Conservation (phyloP, 2,797 vertebrate species). For the Sebastolobus alascanus region DNA sequence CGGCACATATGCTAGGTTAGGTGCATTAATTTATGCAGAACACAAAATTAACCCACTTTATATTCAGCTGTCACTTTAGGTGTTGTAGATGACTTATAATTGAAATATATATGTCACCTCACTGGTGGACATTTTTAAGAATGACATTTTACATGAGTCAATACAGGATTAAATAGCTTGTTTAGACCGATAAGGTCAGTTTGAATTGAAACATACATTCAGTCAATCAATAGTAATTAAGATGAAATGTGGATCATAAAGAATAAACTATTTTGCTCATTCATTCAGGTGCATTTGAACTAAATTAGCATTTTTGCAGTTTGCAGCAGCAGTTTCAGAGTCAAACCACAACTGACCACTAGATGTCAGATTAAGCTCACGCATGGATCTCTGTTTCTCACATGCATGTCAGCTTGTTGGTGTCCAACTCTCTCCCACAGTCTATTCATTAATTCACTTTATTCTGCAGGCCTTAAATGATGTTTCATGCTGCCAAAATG, state of each 20-base stretch:
- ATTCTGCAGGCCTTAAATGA: neutral
- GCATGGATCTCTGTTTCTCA: neutral
- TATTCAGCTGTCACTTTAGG: neutral
- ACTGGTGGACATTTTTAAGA: too few species aligned
- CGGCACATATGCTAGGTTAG: too few species aligned
- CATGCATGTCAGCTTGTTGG: neutral
- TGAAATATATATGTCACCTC: too few species aligned
- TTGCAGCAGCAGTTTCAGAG: neutral
- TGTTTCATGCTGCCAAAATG: neutral
- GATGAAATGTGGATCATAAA: neutral
- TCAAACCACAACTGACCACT: conserved; percentile 57
- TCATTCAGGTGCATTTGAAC: neutral
- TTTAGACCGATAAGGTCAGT: neutral
- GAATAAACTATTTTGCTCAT: neutral
- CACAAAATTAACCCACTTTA: neutral
- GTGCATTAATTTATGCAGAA: neutral
- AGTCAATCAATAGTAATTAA: neutral
- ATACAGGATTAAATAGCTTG: neutral
- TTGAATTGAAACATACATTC: neutral
- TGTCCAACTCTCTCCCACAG: neutral
- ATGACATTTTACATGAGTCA: neutral
- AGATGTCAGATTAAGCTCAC: conserved; percentile 74
- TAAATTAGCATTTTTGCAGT: neutral
- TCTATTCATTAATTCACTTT: conserved; percentile 21
- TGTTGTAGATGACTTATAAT: neutral